phyloP scores from a whole-genome alignment of 2,113 vertebrate species.

The Psettodes erumei region DNA sequence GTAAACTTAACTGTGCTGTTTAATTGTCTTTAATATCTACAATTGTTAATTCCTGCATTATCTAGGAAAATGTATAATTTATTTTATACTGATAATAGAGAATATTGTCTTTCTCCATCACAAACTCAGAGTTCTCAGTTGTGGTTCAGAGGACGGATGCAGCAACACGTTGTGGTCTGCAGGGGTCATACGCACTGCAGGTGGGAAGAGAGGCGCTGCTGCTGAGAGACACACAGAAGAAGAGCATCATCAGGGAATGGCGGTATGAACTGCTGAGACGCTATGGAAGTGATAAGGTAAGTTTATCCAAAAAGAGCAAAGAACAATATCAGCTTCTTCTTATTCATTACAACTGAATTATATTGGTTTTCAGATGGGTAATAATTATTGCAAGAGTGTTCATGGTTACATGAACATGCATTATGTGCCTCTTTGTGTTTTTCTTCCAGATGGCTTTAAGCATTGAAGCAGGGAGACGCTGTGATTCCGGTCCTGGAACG shows the following conservation, averaged over 20 bases:
- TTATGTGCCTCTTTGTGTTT: neutral
- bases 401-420: neutral
- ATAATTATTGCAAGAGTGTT: neutral
- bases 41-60: no score
- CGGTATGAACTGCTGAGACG: constrained; percentile 91
- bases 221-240: constrained; percentile 82
- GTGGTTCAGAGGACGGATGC: constrained; percentile 87
- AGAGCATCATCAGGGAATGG: constrained; percentile 84
- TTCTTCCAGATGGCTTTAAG: constrained; percentile 87
- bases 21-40: no score
- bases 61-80: no score
- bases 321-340: no score
- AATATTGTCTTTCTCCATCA: neutral
- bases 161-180: constrained; percentile 86
- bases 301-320: no score
- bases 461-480: constrained; percentile 95
- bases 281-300: constrained; percentile 94
- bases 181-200: constrained; percentile 87
- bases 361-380: neutral
- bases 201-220: constrained; percentile 84
- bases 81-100: neutral
- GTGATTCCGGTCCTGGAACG: constrained; percentile 90
- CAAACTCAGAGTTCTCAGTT: constrained; percentile 89
- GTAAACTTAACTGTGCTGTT: no score
- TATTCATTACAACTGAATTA: neutral